Evolutionary conservation across 2,888 invertebrate species (phyloP), one percentile per base, ranked within the genome.

Genomic region (Amphipyra tragopoginis): DNA sequence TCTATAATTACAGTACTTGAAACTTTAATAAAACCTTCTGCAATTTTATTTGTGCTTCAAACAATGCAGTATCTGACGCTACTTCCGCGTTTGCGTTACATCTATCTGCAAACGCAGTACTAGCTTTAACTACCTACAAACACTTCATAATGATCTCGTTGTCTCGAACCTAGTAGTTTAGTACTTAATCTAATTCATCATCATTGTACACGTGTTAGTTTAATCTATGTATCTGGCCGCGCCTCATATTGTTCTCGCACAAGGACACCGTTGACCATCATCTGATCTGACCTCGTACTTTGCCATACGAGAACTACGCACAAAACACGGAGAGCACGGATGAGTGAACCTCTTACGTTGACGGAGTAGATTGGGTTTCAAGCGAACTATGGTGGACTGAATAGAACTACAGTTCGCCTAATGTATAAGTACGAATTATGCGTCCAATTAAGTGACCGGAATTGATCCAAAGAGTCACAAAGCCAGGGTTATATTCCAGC

Each of bases 171-270:
- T 36, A 36, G 29, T 11, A 36, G 9, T 10, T 9, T 36, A 10
- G 36, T 11, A 36, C 5, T 29, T 48, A 21, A 11, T 49, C 21
- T 21, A 38, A 49, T 48, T 34, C 11, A 48, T 48, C 34, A 34
- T 34, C 10, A 15, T 14, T 33, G 13, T 9, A n/a, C 13, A 13
- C 21, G 9, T 34, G 9, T 33, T 29, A 42, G 10, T 21, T 14
- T 65, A 50, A 54, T 58, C 53, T 61, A 47, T 54, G 61, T 51
- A 40, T 7, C 38, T 45, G 14, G 38, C 64, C 55, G 54, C 77
- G 45, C 77, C 74, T 50, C 44, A 39, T 43, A 75, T 77, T 77
- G 77, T 77, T 62, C 61, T 56, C 48, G 10, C 5, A 33, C 74
- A 57, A 73, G 74, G 64, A 15, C 71, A 36, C 7, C 11, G 48